Percentiles rank a stretch among this genome's conserved stretches.
Evolutionary conservation across 2,797 vertebrate genomes (phyloP).

Genomic region (Nothura maculosa): DNA sequence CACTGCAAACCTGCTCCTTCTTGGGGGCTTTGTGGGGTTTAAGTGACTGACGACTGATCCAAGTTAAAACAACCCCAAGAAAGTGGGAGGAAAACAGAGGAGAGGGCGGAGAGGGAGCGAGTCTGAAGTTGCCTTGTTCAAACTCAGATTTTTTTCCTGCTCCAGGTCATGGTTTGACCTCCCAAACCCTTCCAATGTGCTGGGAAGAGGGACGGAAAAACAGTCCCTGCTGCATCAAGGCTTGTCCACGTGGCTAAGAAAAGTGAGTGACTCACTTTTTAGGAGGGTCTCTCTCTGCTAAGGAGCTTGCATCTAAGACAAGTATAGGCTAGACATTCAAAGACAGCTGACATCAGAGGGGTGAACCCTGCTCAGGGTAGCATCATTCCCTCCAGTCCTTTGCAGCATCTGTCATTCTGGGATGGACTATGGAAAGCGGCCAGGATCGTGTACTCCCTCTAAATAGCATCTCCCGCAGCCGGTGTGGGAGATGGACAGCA

Average conservation of each 20-base stretch:
- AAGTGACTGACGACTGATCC: not conserved
- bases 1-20: not conserved
- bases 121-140: not conserved
- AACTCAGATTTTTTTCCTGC: not conserved
- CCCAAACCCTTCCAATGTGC: not conserved
- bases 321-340: not conserved
- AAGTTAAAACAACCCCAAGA: not conserved
- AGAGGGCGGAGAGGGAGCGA: not conserved
- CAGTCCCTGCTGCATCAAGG: not conserved
- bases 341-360: not conserved
- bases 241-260: not conserved
- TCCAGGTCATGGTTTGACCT: not conserved
- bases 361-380: not conserved
- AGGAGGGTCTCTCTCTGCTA: not conserved
- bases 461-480: not conserved
- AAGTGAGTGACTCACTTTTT: not conserved
- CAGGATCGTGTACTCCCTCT: not conserved
- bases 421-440: not conserved
- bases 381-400: not conserved
- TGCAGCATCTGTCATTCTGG: not conserved
- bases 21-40: not conserved
- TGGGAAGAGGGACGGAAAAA: not conserved
- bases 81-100: not conserved
- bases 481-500: fast-evolving
- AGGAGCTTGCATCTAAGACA: not conserved